Percentiles rank a stretch among this genome's conserved stretches.
These are phyloP conservation scores for Drosophila obscura DNA, from an alignment of 1,140 invertebrate species.

Conservation along the genomic window DNA sequence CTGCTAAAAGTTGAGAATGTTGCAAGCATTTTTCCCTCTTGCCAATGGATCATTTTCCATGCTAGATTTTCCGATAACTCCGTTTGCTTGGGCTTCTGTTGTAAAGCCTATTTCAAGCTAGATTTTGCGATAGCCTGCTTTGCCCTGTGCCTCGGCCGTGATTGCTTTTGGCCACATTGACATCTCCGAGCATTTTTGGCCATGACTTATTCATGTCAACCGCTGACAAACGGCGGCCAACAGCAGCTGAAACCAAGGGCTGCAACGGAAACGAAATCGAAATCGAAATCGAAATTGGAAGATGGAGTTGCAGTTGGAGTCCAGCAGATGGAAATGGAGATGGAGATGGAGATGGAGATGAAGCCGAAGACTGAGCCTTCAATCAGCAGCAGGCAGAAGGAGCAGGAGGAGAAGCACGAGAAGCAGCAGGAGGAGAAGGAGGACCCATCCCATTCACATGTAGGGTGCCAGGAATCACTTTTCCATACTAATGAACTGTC, in stretches of 20 bases:
- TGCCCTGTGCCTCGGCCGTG: background rate
- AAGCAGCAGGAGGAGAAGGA: background rate
- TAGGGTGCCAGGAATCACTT: constrained; percentile 57
- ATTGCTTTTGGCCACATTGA: constrained; percentile 40
- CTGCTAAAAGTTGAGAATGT: too few relatives aligned
- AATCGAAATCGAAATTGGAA: too few relatives aligned
- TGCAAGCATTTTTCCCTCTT: too few relatives aligned
- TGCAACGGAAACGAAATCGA: too few relatives aligned
- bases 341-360: background rate
- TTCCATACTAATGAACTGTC: constrained; percentile 78
- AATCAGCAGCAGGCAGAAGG: constrained; percentile 41
- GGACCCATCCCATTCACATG: too few relatives aligned
- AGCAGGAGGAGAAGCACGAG: constrained; percentile 1
- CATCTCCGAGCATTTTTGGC: constrained; percentile 45
- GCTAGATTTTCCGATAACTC: too few relatives aligned
- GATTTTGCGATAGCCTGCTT: constrained; percentile 25
- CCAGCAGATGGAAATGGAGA: constrained; percentile 1
- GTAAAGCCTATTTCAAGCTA: constrained; percentile 28
- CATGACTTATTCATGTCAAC: constrained; percentile 80
- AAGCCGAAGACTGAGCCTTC: constrained; percentile 12
- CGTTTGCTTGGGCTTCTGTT: background rate
- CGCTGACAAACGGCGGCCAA: constrained; percentile 69
- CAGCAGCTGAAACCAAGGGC: constrained; percentile 24
- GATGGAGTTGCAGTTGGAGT: constrained; percentile 34
- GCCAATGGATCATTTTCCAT: too few relatives aligned